Evolutionary conservation across 37 sponge, comb jelly and placozoan genomes (phyloP), one percentile per base, ranked within the genome.

Genomic region (Aphrocallistes beatrix): DNA sequence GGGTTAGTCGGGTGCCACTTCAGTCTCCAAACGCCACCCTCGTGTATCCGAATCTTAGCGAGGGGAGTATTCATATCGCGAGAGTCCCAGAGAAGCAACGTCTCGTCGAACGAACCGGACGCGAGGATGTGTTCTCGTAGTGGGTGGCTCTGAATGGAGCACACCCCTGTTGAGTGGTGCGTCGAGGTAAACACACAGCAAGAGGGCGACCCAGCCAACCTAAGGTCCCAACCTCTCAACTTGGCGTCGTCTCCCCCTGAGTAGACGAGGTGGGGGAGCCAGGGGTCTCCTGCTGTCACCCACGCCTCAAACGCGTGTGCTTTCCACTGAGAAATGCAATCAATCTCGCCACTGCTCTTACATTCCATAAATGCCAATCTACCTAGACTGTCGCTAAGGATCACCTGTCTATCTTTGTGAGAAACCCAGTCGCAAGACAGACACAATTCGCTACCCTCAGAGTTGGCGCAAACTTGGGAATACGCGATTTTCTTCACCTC

Each of bases 11-110:
- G 88, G 38, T 90, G 86, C 90, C 94, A 94, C 82, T 96, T 96
- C 16, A 96, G 38, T 37, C 96, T 88, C 96, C 96, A 96, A 23
- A 96, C 87, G 0, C 96, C 96, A 50, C 96, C 96, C n/a, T 95
- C 96, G 25, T 60, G 28, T 6, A 94, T 50, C 1, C 34, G 36
- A 19, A 50, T 1, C 39, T 87, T 83, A 30, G 51, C 83, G 48
- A 96, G 36, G 32, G 96, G 94, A 0, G 21, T 0, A 25, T 45
- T 81, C 84, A 93, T 38, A 1, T 85, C 51, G 0, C 94, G 85
- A 1, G 45, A 84, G 50, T 96, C 96, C 92, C 92, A 96, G 0
- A 96, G 39, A 3, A 84, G 23, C 39, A 94, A 34, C 0, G 47
- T 81, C 51, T 96, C 94, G 69, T 96, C 96, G 3, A 84, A 92